These are phyloP conservation scores for Deilephila porcellus DNA, from an alignment of 2,888 invertebrate genomes.

Conservation along the genomic window DNA sequence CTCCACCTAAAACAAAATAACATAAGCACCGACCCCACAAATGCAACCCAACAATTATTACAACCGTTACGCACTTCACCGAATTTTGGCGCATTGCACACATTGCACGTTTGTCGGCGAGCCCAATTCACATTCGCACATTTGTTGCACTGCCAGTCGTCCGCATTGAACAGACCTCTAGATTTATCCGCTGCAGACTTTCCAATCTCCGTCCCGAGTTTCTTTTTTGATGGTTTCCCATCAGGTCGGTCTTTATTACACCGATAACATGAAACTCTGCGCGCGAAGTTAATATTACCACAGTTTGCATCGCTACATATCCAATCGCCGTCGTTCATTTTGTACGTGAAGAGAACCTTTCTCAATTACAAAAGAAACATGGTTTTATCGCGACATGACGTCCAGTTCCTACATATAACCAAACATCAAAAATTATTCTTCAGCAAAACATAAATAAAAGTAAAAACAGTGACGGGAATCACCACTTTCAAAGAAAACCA, in stretches of 20 bases:
- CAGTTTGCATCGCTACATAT: slow-evolving; percentile 89
- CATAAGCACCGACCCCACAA: slow-evolving; percentile 25
- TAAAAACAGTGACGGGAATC: slow-evolving; percentile 62
- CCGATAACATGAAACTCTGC: slow-evolving; percentile 95
- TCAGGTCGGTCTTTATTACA: slow-evolving; percentile 90
- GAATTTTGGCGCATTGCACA: slow-evolving; percentile 99
- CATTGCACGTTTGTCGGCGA: slow-evolving; percentile 96
- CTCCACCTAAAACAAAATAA: slow-evolving; percentile 80
- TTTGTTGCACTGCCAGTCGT: slow-evolving; percentile 99
- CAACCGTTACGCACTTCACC: slow-evolving; percentile 90
- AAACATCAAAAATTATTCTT: slow-evolving; percentile 41
- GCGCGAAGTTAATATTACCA: slow-evolving; percentile 97
- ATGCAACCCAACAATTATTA: slow-evolving; percentile 6
- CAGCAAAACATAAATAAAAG: slow-evolving; percentile 71
- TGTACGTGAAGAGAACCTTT: slow-evolving; percentile 56
- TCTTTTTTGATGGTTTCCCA: slow-evolving; percentile 86
- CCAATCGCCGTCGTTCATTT: slow-evolving; percentile 87
- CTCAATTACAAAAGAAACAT: slow-evolving; percentile 46
- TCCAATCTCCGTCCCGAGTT: slow-evolving; percentile 97
- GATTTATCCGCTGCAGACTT: slow-evolving; percentile 99
- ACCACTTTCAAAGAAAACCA: slow-evolving; percentile 76
- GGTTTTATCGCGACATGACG: slow-evolving; percentile 37
- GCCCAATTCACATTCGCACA: slow-evolving; percentile 99
- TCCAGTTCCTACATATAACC: slow-evolving; percentile 45
- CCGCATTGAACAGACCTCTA: slow-evolving; percentile 97